Conservation (phyloP, 2,888 invertebrate species). For the Galerucella pusilla region DNA sequence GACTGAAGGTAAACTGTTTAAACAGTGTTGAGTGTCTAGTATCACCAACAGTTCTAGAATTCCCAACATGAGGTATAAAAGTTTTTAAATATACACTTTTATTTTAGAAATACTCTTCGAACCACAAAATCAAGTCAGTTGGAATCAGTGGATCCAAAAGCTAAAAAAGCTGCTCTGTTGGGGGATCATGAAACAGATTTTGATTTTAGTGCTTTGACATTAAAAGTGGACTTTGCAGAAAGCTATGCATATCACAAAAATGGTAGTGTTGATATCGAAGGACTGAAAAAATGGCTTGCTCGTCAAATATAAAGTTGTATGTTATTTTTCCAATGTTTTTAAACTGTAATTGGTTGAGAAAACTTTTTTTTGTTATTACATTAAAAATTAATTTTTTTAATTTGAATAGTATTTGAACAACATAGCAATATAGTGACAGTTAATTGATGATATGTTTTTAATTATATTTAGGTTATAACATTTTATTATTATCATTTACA, state of each 20-base stretch:
- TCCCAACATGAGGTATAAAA: no score
- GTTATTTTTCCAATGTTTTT: not conserved
- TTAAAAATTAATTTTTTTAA: not conserved
- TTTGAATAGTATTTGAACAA: not conserved
- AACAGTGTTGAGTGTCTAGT: no score
- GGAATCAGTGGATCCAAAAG: conserved; percentile 77
- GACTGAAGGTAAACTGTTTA: no score
- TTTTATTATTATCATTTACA: no score
- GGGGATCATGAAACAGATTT: conserved; percentile 86
- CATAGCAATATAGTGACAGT: not conserved
- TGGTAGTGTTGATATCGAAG: conserved; percentile 71
- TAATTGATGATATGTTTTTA: not conserved
- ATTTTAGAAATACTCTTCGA: conserved; percentile 81
- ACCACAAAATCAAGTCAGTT: conserved; percentile 86
- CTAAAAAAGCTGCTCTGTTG: conserved; percentile 73
- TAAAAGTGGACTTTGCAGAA: conserved; percentile 77
- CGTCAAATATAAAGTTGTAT: conserved; percentile 33
- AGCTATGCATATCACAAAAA: conserved; percentile 71
- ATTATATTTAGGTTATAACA: no score
- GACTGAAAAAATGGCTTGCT: conserved; percentile 75
- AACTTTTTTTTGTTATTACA: conserved; percentile 8
- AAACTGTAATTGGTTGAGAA: not conserved
- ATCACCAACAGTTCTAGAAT: no score
- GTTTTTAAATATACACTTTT: conserved; percentile 34
- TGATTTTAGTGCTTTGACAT: conserved; percentile 79